Evolutionary conservation across 2,888 invertebrate genomes (phyloP).

Genomic region (Papilio protenor): DNA sequence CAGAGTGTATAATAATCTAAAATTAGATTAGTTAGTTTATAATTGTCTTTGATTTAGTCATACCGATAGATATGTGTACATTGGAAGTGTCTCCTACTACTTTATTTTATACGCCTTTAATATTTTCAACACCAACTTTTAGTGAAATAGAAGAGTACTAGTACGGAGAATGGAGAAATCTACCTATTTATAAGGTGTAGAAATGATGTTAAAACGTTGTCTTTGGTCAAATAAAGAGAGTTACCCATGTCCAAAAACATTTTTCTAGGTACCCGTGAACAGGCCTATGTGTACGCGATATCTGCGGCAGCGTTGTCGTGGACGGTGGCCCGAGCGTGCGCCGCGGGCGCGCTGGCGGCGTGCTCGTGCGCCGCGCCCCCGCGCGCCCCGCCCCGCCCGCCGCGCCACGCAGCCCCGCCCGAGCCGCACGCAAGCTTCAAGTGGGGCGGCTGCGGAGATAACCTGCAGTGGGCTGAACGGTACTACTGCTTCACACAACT

Average conservation of each 20-base stretch:
- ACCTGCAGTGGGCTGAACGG: slow-evolving; percentile 88
- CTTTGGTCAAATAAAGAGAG: too few species aligned
- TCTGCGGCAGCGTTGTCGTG: slow-evolving; percentile 91
- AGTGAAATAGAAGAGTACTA: too few species aligned
- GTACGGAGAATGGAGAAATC: too few species aligned
- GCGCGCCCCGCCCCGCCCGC: slow-evolving; percentile 83
- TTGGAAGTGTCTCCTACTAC: neutral
- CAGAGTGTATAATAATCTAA: slow-evolving; percentile 1
- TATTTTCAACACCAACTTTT: too few species aligned
- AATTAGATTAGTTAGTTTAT: slow-evolving; percentile 1
- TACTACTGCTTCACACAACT: slow-evolving; percentile 45
- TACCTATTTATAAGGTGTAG: too few species aligned
- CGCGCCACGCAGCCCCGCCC: slow-evolving; percentile 86
- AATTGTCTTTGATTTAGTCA: slow-evolving; percentile 10
- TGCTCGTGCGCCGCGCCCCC: slow-evolving; percentile 92
- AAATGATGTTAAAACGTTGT: too few species aligned
- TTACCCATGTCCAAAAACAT: too few species aligned
- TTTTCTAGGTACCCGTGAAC: slow-evolving; percentile 90
- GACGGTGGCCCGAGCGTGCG: slow-evolving; percentile 91
- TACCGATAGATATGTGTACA: neutral
- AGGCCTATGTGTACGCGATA: slow-evolving; percentile 93
- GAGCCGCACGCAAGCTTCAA: slow-evolving; percentile 90
- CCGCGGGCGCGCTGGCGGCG: slow-evolving; percentile 88
- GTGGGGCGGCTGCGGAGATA: slow-evolving; percentile 95
- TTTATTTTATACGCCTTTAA: neutral